phyloP scores from a whole-genome alignment of 2,113 vertebrate species.

The Electrona antarctica region DNA sequence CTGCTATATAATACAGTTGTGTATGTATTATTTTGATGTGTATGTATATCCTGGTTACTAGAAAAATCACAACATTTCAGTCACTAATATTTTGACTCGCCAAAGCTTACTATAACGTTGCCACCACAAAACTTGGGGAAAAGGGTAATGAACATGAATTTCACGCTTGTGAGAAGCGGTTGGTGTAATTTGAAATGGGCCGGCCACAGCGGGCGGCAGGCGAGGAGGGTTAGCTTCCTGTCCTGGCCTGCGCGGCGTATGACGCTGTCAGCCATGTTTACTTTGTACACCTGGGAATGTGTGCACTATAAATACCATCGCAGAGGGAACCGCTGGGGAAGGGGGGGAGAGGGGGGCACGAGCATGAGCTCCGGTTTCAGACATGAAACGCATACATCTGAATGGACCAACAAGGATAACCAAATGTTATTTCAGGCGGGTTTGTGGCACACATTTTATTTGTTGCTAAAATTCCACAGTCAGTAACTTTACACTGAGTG shows the following conservation, averaged over 20 bases:
- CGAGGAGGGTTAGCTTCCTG: constrained; percentile 25
- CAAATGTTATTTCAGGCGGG: not conserved
- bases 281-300: constrained; percentile 57
- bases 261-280: constrained; percentile 49
- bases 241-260: constrained; percentile 26
- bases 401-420: not conserved
- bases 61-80: too few species aligned
- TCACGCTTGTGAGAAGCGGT: constrained; percentile 14
- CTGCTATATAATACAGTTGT: too few species aligned
- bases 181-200: constrained; percentile 8
- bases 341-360: not conserved
- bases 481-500: too few species aligned
- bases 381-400: constrained; percentile 14
- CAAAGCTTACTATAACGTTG: too few species aligned
- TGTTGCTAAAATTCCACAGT: not conserved
- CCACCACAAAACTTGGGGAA: too few species aligned
- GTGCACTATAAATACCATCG: constrained; percentile 59
- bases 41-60: too few species aligned
- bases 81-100: too few species aligned
- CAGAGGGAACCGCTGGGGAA: constrained; percentile 28
- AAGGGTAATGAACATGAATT: too few species aligned
- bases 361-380: not conserved
- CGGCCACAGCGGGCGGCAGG: too few species aligned
- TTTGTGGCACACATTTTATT: not conserved
- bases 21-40: too few species aligned